These are phyloP conservation scores for Rhingia rostrata DNA, from an alignment of 2,888 invertebrate species.

Conservation along the genomic window DNA sequence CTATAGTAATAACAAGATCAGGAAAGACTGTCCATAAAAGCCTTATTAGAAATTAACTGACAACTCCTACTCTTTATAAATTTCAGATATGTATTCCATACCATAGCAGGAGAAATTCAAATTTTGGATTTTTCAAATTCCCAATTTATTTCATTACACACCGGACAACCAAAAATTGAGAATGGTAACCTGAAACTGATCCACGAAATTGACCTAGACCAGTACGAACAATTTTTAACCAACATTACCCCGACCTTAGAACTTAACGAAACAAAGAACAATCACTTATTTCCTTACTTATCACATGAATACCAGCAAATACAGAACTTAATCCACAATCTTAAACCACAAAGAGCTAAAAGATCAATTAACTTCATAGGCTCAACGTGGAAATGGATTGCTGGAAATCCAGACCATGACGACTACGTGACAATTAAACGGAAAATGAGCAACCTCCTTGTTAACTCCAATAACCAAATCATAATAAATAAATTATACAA, in stretches of 20 bases:
- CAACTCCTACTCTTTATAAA: neutral
- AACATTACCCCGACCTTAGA: conserved; percentile 16
- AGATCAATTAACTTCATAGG: too few species aligned
- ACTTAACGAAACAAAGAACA: conserved; percentile 12
- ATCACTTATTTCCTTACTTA: conserved; percentile 28
- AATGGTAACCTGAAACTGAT: conserved; percentile 50
- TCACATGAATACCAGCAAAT: conserved; percentile 22
- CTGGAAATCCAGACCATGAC: neutral
- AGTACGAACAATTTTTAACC: conserved; percentile 6
- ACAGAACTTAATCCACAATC: conserved; percentile 27
- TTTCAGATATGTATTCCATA: too few species aligned
- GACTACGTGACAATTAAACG: conserved; percentile 33
- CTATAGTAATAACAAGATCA: conserved; percentile 39
- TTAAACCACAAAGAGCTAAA: neutral
- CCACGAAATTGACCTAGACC: conserved; percentile 32
- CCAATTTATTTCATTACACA: conserved; percentile 21
- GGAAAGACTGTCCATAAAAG: conserved; percentile 49
- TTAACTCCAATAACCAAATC: conserved; percentile 21
- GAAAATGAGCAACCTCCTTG: conserved; percentile 24
- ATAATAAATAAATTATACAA: conserved; percentile 25
- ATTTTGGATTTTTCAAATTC: conserved; percentile 31
- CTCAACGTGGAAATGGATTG: too few species aligned
- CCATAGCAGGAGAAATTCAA: conserved; percentile 25
- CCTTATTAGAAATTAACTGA: conserved; percentile 52
- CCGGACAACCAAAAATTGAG: conserved; percentile 34